Evolutionary conservation across 2,888 invertebrate species (phyloP).

Genomic region (Chouioia cunea): DNA sequence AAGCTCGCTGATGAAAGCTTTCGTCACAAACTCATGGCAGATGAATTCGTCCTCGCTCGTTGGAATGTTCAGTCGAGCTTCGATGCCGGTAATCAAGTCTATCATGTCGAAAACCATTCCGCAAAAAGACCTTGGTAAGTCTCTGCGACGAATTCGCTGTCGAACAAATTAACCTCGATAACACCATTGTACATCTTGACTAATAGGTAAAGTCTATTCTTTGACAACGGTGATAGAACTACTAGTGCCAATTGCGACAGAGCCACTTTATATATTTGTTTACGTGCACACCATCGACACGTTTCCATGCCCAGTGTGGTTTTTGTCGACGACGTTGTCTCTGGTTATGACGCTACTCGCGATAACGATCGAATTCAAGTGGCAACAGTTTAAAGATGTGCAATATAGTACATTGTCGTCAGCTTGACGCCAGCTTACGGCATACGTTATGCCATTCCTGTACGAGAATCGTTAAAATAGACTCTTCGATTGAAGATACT

Average conservation of each 20-base stretch:
- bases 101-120: conserved; percentile 75
- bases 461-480: too few relatives aligned
- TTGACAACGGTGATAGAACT: conserved; percentile 77
- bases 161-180: conserved; percentile 9
- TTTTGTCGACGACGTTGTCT: conserved; percentile 55
- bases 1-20: conserved; percentile 53
- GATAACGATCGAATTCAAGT: conserved; percentile 50
- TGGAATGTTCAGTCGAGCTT: conserved; percentile 71
- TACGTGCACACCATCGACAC: conserved; percentile 68
- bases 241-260: conserved; percentile 73
- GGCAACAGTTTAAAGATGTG: conserved; percentile 21
- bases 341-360: conserved; percentile 51
- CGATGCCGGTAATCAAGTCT: conserved; percentile 73
- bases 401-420: conserved; percentile 44
- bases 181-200: conserved; percentile 29
- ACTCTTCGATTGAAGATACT: too few relatives aligned
- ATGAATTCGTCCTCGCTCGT: conserved; percentile 69
- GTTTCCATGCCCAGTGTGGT: conserved; percentile 62
- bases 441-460: too few relatives aligned
- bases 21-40: conserved; percentile 60
- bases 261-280: conserved; percentile 75
- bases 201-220: conserved; percentile 76
- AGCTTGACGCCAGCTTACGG: too few relatives aligned
- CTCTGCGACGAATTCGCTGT: not conserved
- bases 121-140: conserved; percentile 72